A percentile compares a stretch with the other conserved stretches of the same genome.
Conservation (phyloP, 2,113 vertebrate species). For the Crypturellus undulatus region DNA sequence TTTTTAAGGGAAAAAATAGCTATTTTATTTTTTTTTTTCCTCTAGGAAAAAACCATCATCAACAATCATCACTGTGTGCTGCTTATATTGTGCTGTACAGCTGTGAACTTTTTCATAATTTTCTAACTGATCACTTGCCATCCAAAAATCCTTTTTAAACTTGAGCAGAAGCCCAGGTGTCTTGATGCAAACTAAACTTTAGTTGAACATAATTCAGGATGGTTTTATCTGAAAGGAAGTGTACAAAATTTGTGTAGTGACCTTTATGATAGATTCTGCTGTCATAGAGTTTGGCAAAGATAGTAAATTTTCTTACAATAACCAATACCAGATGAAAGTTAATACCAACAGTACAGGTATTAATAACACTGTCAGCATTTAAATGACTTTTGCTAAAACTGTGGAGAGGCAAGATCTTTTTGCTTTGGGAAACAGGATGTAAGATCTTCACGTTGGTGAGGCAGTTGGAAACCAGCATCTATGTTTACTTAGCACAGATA, state of each 20-base stretch:
- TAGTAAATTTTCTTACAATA: background rate
- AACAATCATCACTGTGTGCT: background rate
- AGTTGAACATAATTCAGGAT: background rate
- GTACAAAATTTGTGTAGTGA: background rate
- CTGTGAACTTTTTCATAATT: background rate
- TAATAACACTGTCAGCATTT: no score
- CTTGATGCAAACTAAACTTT: background rate
- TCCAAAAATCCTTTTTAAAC: background rate
- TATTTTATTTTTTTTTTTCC: background rate
- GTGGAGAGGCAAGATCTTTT: background rate
- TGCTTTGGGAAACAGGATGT: no score
- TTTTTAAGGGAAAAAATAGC: background rate
- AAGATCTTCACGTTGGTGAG: no score
- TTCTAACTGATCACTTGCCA: background rate
- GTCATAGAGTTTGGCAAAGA: background rate
- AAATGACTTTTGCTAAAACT: background rate
- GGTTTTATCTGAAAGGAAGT: background rate
- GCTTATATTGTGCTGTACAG: background rate
- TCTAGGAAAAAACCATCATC: background rate
- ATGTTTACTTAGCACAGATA: background rate
- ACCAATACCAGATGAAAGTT: background rate
- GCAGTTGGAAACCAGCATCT: background rate
- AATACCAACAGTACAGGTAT: background rate
- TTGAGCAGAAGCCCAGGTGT: background rate
- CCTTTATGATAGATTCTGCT: background rate